A percentile compares a stretch with the other conserved stretches of the same genome.
These are phyloP conservation scores for Polydesmus complanatus DNA, from an alignment of 2,888 invertebrate genomes.

Conservation along the genomic window DNA sequence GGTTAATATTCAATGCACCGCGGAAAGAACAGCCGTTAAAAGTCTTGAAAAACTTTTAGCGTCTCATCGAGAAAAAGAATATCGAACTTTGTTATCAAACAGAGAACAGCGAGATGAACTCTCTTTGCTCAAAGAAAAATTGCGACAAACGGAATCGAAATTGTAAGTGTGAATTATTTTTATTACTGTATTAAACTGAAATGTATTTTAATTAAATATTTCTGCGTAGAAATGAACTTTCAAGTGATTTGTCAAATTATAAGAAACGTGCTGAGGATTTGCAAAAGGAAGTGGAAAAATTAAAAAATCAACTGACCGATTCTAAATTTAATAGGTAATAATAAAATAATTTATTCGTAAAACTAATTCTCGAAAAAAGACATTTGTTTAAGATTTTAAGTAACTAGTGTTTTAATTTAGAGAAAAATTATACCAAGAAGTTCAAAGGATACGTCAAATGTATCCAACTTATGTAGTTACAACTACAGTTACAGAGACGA, in stretches of 20 bases:
- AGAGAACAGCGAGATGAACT: conserved; percentile 33
- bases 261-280: conserved; percentile 30
- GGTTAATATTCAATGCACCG: conserved; percentile 22
- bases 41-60: conserved; percentile 31
- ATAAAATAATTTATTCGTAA: too few relatives aligned
- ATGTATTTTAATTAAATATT: neutral
- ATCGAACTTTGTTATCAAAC: conserved; percentile 29
- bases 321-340: conserved; percentile 33
- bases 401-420: neutral
- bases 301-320: conserved; percentile 31
- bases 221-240: neutral
- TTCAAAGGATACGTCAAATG: neutral
- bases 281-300: conserved; percentile 31
- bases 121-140: conserved; percentile 31
- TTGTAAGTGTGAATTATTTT: conserved; percentile 25
- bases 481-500: neutral
- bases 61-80: conserved; percentile 33
- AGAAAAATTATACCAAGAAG: neutral
- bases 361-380: too few relatives aligned
- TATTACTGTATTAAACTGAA: neutral
- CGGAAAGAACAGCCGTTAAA: conserved; percentile 27
- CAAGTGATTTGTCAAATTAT: neutral
- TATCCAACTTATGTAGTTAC: neutral
- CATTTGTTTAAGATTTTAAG: too few relatives aligned
- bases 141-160: conserved; percentile 32